phyloP scores from a whole-genome alignment of 2,113 vertebrate genomes.

The Nyctibius bracteatus region DNA sequence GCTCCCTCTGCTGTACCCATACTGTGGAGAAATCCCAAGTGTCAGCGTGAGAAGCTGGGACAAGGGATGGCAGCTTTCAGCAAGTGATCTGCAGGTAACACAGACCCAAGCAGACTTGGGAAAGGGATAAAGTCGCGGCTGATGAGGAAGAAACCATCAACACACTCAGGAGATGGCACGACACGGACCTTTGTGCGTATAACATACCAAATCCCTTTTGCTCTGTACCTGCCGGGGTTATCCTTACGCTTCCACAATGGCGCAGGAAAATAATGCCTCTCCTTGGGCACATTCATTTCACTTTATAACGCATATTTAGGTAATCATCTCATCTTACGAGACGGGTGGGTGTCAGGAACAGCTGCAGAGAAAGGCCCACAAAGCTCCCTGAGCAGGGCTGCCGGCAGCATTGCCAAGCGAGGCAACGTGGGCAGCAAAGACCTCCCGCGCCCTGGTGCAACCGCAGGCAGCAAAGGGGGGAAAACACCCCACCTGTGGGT shows the following conservation, averaged over 20 bases:
- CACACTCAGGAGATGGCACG: not conserved
- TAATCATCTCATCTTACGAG: not conserved
- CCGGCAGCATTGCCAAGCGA: not conserved
- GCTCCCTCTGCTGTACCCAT: conserved; percentile 64
- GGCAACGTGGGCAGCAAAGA: not conserved
- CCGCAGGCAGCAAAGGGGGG: not conserved
- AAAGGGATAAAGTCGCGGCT: accelerated
- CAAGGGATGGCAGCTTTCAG: not conserved
- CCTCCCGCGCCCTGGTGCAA: not conserved
- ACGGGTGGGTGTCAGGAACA: not conserved
- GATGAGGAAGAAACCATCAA: not conserved
- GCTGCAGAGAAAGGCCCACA: not conserved
- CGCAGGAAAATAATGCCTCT: not conserved
- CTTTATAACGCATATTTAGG: not conserved
- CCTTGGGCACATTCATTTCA: not conserved
- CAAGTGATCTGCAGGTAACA: not conserved
- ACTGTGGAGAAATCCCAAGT: conserved; percentile 40
- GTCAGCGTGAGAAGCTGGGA: not conserved
- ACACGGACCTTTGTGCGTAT: accelerated
- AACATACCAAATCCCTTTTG: accelerated
- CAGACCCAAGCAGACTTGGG: not conserved
- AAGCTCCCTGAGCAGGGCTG: not conserved
- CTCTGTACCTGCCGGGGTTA: not conserved
- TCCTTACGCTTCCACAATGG: not conserved
- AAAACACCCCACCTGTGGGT: not conserved